These are phyloP conservation scores for Helarctos malayanus DNA, from an alignment of 2,797 vertebrate species.

Conservation along the genomic window DNA sequence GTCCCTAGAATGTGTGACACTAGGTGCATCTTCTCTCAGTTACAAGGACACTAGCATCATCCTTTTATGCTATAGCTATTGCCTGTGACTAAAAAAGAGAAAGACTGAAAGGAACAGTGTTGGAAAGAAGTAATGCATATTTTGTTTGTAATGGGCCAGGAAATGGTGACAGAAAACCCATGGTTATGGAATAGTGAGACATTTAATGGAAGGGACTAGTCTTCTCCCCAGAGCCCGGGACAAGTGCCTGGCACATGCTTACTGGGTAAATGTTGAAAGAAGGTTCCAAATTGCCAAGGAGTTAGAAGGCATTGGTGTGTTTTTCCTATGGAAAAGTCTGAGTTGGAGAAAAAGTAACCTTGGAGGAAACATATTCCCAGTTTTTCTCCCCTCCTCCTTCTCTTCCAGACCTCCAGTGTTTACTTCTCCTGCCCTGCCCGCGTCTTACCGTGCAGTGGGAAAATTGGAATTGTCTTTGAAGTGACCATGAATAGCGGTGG, in stretches of 20 bases:
- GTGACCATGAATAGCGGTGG: background rate
- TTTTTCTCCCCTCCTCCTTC: background rate
- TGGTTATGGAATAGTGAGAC: background rate
- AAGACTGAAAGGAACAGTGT: background rate
- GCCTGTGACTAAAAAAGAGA: background rate
- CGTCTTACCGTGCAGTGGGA: background rate
- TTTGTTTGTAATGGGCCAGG: background rate
- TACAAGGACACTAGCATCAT: background rate
- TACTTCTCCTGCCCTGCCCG: background rate
- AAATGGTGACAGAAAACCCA: background rate
- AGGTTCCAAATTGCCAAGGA: background rate
- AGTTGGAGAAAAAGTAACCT: background rate
- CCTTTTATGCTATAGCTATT: background rate
- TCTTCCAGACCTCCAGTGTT: background rate
- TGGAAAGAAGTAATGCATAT: background rate
- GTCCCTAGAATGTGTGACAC: background rate
- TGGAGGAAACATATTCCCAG: background rate
- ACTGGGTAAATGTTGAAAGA: background rate
- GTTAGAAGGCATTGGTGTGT: background rate
- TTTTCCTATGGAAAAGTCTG: background rate
- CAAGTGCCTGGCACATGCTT: background rate
- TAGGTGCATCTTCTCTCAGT: background rate
- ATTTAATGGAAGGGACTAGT: background rate
- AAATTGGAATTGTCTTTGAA: constrained; percentile 3
- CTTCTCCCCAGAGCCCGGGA: background rate